phyloP scores from a whole-genome alignment of 2,113 vertebrate genomes.

The Oryzias melastigma region DNA sequence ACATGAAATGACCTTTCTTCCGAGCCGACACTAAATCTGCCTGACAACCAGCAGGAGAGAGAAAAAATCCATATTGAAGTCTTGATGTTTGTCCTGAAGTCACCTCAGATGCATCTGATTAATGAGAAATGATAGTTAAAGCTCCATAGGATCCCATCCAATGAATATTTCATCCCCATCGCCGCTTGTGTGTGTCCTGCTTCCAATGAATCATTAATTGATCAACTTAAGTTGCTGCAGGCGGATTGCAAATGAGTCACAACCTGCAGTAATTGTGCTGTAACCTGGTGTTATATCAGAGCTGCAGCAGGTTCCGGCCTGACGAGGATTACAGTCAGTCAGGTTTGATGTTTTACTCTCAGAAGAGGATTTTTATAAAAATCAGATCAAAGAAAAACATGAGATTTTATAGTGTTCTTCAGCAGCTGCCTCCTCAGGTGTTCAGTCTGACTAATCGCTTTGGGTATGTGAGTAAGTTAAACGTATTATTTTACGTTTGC shows the following conservation, averaged over 20 bases:
- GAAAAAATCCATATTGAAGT: slow-evolving; percentile 7
- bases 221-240: slow-evolving; percentile 50
- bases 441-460: too few species aligned
- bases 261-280: slow-evolving; percentile 50
- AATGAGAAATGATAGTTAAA: slow-evolving; percentile 8
- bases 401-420: too few species aligned
- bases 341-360: too few species aligned
- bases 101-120: slow-evolving; percentile 28
- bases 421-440: too few species aligned
- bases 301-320: not conserved
- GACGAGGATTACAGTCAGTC: too few species aligned
- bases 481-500: too few species aligned
- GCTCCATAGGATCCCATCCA: slow-evolving; percentile 48
- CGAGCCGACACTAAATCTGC: slow-evolving; percentile 20
- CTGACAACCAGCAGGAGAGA: slow-evolving; percentile 14
- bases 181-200: slow-evolving; percentile 42
- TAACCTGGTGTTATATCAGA: slow-evolving; percentile 40
- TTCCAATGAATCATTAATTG: slow-evolving; percentile 66
- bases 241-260: slow-evolving; percentile 52
- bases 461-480: too few species aligned
- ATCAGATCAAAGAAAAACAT: too few species aligned
- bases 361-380: too few species aligned
- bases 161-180: slow-evolving; percentile 68
- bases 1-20: slow-evolving; percentile 30
- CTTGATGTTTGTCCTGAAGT: slow-evolving; percentile 30